These are phyloP conservation scores for Smutsia temminckii DNA, from an alignment of 2,797 vertebrate genomes.

Conservation along the genomic window DNA sequence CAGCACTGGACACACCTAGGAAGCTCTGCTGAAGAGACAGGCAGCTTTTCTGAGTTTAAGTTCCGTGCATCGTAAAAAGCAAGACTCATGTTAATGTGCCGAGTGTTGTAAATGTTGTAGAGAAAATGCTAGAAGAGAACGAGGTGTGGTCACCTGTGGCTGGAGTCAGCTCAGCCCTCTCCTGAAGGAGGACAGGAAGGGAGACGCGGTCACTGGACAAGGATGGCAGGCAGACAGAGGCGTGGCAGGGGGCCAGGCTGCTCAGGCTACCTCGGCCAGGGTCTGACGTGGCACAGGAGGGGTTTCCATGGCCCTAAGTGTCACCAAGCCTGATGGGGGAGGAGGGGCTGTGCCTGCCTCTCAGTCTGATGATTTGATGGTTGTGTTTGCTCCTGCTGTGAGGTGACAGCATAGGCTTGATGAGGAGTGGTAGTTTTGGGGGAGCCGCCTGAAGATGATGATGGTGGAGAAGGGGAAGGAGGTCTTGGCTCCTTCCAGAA, in stretches of 20 bases:
- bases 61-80: neutral
- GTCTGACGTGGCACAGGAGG: neutral
- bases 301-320: fast-evolving
- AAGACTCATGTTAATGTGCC: fast-evolving
- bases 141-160: too few relatives aligned
- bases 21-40: too few relatives aligned
- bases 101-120: neutral
- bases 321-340: neutral
- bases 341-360: too few relatives aligned
- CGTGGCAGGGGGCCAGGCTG: fast-evolving
- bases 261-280: fast-evolving
- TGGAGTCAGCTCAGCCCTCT: too few relatives aligned
- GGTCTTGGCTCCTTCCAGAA: fast-evolving
- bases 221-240: too few relatives aligned
- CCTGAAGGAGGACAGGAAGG: too few relatives aligned
- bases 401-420: neutral
- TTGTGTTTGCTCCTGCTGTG: neutral
- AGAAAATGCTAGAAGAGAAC: neutral
- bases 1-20: fast-evolving
- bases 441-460: too few relatives aligned
- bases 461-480: neutral
- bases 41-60: neutral
- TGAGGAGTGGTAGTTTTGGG: neutral
- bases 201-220: too few relatives aligned
- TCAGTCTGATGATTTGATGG: neutral